Base-by-base conservation (phyloP, 2,888 invertebrate species). In the Tachystola acroxantha region DNA sequence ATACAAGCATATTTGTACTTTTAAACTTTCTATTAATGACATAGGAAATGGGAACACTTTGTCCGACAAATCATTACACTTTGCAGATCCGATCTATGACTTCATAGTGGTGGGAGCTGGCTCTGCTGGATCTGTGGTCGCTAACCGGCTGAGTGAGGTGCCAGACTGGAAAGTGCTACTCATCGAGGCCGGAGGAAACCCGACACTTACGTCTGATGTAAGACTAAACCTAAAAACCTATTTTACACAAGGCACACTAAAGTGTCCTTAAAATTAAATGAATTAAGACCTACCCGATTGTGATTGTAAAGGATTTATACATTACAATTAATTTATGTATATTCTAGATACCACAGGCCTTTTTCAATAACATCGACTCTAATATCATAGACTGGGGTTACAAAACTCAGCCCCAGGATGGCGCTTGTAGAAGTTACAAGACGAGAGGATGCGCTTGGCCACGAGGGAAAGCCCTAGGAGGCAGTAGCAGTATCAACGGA, bases 41-140 rank as follows among this genome's bases (percentile, higher is more conserved):
- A n/a, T n/a, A n/a, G n/a, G n/a, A n/a, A n/a, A n/a, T n/a, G n/a
- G n/a, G n/a, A n/a, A n/a, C n/a, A n/a, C n/a, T n/a, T n/a, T n/a
- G n/a, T n/a, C n/a, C n/a, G n/a, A n/a, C n/a, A n/a, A n/a, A n/a
- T n/a, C n/a, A n/a, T n/a, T n/a, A 10, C 27, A 11, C 70, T 66
- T 12, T n/a, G n/a, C 51, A 74, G 78, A 77, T 50, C 74, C 76
- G 2, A 86, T 89, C 44, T 90, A 90, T 48, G 91, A 91, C 49
- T 93, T 90, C 53, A 71, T 91, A 11, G 79, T 90, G 13, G 80
- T 92, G 3, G 92, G 92, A 0, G 90, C 88, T 1, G 92, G 92
- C 0, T 90, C 91, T 0, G 91, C 91, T 0, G 91, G 91, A 1
- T 85, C 89, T 1, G 90, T 91, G 2, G 55, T 92, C 0, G 91